Evolutionary conservation across 1,140 invertebrate species (phyloP).

Genomic region (Zaprionus lachaisei): DNA sequence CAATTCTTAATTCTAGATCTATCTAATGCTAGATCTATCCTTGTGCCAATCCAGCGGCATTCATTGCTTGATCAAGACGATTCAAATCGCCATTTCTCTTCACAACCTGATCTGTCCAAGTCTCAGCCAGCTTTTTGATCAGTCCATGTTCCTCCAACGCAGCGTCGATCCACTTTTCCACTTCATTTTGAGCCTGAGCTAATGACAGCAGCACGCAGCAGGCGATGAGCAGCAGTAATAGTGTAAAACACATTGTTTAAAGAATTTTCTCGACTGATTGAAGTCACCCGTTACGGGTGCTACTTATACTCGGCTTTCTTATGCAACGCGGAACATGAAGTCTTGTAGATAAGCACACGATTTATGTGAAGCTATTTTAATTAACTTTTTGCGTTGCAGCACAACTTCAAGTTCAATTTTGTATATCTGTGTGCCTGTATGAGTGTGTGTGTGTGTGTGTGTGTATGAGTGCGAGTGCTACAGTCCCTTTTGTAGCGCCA

Average conservation of each 20-base stretch:
- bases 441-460: not conserved
- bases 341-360: conserved; percentile 22
- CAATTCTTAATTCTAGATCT: not conserved
- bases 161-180: not conserved
- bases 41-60: not conserved
- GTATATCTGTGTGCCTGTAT: not conserved
- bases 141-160: not conserved
- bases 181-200: fast-evolving
- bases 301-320: conserved; percentile 14
- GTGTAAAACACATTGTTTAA: conserved; percentile 14
- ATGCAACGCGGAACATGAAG: not conserved
- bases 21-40: not conserved
- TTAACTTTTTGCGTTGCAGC: conserved; percentile 14
- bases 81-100: not conserved
- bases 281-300: not conserved
- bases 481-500: conserved; percentile 84
- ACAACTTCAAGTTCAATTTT: not conserved
- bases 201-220: not conserved
- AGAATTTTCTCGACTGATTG: not conserved
- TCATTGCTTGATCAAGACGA: conserved; percentile 29
- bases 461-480: not conserved
- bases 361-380: conserved; percentile 35
- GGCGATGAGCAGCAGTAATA: not conserved
- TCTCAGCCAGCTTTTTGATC: not conserved
- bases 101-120: not conserved